Percentiles rank a stretch among this genome's conserved stretches.
Conservation (phyloP, 2,888 invertebrate species). For the Pterostichus madidus region DNA sequence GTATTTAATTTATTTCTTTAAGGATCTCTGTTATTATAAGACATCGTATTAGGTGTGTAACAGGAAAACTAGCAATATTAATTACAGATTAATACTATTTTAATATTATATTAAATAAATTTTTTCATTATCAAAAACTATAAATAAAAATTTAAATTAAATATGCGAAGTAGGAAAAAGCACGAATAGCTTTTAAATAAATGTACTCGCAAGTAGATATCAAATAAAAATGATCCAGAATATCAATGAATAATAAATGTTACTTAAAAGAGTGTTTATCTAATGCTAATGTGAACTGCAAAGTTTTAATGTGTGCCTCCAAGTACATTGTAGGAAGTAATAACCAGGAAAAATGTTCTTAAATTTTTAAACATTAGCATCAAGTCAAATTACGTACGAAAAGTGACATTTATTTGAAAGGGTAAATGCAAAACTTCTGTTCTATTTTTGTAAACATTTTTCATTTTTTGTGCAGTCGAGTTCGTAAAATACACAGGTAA, state of each 20-base stretch:
- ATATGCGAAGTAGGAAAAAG: no score
- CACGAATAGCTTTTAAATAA: no score
- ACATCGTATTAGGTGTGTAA: no score
- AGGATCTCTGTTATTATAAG: no score
- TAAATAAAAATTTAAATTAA: no score
- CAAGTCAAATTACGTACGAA: conserved; percentile 44
- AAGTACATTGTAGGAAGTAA: not conserved
- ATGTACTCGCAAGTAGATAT: not conserved
- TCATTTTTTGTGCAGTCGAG: conserved; percentile 26
- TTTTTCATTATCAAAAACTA: no score
- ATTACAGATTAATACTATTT: no score
- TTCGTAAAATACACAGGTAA: conserved; percentile 24
- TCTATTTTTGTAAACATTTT: conserved; percentile 39
- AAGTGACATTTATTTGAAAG: conserved; percentile 45
- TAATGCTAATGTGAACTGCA: not conserved
- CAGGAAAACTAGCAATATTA: no score
- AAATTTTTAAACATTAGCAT: conserved; percentile 44
- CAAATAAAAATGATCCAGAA: no score
- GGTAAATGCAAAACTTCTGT: conserved; percentile 50
- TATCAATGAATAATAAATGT: not conserved
- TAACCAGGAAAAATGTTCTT: conserved; percentile 48
- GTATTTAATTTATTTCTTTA: no score
- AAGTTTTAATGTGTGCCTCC: conserved; percentile 26
- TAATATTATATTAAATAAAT: no score
- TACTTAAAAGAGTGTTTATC: conserved; percentile 1